Evolutionary conservation across 2,888 invertebrate species (phyloP), one percentile per base, ranked within the genome.

Genomic region (Patella caerulea): DNA sequence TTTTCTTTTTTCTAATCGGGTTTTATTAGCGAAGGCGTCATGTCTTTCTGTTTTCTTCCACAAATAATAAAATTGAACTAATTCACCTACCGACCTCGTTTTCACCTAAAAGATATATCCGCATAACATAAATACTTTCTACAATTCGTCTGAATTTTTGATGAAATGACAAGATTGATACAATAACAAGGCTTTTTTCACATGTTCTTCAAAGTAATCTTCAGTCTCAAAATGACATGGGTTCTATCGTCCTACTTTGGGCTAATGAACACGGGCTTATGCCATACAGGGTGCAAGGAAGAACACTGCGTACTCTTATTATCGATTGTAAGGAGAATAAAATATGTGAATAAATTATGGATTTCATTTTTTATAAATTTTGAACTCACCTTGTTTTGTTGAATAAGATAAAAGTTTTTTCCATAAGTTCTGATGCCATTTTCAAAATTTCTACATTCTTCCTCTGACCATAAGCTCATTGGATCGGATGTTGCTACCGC

Each of bases 11-110:
- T 97, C 97, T 85, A 97, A 92, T 74, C 97, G 93, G 14, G 96
- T 95, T 92, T 96, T 96, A 90, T 96, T 90, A 0, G 97, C 97
- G 91, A 94, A 94, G 24, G 93, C 95, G 92, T 99, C 99, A 92
- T 98, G 98, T 24, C 99, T 94, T 90, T 98, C 98, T 52, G 98
- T 98, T 92, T 99, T 99, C 92, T 99, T 99, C 99, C 99, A 99
- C 77, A 98, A 94, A 86, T 94, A 94, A 85, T 94, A 94, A 93
- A 99, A 99, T 91, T 98, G 97, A 17, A 99, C 98, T 81, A 99
- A 93, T 92, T 99, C 99, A 55, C 98, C 97, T 71, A 99, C 98
- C 12, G 97, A 96, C 85, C 98, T 94, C 78, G 98, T 98, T 86
- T 96, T 94, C 72, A 98, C 94, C 95, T 95, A 88, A 75, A 90